phyloP scores from a whole-genome alignment of 2,797 vertebrate species.

The Crotalus adamanteus region DNA sequence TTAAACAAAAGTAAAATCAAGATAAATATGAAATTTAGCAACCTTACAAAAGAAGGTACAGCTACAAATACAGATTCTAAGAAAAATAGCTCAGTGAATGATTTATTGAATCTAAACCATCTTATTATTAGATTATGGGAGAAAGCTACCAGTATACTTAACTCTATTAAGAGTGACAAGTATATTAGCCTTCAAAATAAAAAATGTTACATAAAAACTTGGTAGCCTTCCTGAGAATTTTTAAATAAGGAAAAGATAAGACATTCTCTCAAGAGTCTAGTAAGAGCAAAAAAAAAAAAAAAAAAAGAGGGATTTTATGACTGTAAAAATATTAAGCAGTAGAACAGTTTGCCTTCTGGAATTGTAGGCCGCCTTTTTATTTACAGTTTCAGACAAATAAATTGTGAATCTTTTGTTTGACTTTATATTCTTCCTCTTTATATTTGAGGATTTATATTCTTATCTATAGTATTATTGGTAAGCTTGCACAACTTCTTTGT shows the following conservation, averaged over 20 bases:
- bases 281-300: neutral
- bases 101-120: neutral
- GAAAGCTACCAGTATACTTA: neutral
- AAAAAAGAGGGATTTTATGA: neutral
- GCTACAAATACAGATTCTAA: neutral
- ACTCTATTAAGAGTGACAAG: neutral
- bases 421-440: neutral
- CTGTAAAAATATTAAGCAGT: neutral
- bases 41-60: neutral
- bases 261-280: neutral
- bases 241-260: neutral
- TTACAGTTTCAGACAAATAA: neutral
- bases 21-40: neutral
- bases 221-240: neutral
- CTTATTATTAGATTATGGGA: neutral
- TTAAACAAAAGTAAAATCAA: neutral
- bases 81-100: neutral
- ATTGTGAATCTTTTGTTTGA: neutral
- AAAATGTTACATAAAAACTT: neutral
- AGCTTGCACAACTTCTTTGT: neutral
- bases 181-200: neutral
- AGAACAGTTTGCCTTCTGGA: neutral
- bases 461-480: neutral
- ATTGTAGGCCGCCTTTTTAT: neutral
- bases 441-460: neutral